Evolutionary conservation across 2,888 invertebrate species (phyloP).

Genomic region (Camponotus fellah): DNA sequence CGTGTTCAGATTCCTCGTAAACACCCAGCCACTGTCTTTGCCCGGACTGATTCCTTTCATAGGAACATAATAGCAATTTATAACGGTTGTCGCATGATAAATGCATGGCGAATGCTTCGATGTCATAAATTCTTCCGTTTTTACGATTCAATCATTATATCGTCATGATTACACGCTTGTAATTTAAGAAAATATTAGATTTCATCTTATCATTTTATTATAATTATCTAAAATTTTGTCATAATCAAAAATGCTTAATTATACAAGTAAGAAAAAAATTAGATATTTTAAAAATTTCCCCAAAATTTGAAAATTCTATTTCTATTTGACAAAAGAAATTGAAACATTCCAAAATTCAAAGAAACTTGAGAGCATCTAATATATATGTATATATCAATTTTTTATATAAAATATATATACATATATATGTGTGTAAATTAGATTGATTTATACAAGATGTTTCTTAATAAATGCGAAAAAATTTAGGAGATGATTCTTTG

Average conservation of each 20-base stretch:
- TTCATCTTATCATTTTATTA: background rate
- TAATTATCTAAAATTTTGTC: background rate
- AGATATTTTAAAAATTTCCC: background rate
- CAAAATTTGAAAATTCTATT: background rate
- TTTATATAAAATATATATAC: too few species aligned
- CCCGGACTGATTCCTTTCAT: constrained; percentile 51
- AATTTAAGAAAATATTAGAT: background rate
- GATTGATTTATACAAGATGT: background rate
- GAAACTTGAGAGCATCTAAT: background rate
- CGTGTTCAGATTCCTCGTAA: constrained; percentile 55
- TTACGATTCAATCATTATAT: constrained; percentile 25
- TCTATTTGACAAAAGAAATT: background rate
- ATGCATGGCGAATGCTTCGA: background rate
- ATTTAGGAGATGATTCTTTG: too few species aligned
- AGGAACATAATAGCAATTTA: background rate
- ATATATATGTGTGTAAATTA: background rate
- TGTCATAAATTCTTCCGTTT: background rate
- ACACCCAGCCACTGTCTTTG: constrained; percentile 54
- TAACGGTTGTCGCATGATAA: constrained; percentile 19
- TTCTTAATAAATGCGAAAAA: too few species aligned
- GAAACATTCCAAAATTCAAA: background rate
- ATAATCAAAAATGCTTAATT: background rate
- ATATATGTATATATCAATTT: background rate
- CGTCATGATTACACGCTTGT: background rate
- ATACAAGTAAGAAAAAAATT: background rate